Conservation (phyloP, 2,797 vertebrate species). For the Karalla daura region DNA sequence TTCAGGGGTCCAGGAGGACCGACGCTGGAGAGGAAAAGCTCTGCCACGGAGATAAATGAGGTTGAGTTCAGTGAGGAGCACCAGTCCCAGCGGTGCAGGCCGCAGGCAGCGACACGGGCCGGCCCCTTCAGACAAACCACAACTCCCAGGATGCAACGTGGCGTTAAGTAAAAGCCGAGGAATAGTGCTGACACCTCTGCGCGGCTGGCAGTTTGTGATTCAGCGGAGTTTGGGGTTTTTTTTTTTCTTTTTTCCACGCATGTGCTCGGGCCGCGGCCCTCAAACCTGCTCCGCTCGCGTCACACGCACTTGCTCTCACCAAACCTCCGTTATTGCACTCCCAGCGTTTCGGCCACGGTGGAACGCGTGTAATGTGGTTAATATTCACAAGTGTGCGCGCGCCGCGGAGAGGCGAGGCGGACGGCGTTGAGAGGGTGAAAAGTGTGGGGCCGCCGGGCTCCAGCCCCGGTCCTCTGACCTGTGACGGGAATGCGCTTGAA, state of each 20-base stretch:
- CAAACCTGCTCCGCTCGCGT: slow-evolving; percentile 51
- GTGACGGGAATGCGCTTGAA: slow-evolving; percentile 69
- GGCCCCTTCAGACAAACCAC: slow-evolving; percentile 76
- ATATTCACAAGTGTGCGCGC: slow-evolving; percentile 53
- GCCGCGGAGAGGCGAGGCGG: slow-evolving; percentile 50
- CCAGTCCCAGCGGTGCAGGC: slow-evolving; percentile 65
- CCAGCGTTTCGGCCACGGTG: slow-evolving; percentile 52
- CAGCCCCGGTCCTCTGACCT: slow-evolving; percentile 74
- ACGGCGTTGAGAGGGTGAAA: slow-evolving; percentile 63
- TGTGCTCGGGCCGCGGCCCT: slow-evolving; percentile 35
- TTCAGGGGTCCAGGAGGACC: slow-evolving; percentile 77
- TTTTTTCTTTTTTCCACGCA: too few species aligned
- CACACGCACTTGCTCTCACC: slow-evolving; percentile 53
- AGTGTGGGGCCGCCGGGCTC: slow-evolving; percentile 54
- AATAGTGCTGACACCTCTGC: slow-evolving; percentile 77
- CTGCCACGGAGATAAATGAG: slow-evolving; percentile 81
- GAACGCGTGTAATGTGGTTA: slow-evolving; percentile 74
- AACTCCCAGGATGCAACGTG: slow-evolving; percentile 82
- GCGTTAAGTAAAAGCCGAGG: slow-evolving; percentile 70
- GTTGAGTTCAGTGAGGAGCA: slow-evolving; percentile 61
- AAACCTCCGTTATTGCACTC: slow-evolving; percentile 58
- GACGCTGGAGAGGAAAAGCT: slow-evolving; percentile 64
- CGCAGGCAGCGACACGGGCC: slow-evolving; percentile 61
- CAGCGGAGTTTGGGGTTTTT: slow-evolving; percentile 64
- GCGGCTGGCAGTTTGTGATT: slow-evolving; percentile 72